phyloP scores from a whole-genome alignment of 2,113 vertebrate genomes.

The Hiodon tergisus region DNA sequence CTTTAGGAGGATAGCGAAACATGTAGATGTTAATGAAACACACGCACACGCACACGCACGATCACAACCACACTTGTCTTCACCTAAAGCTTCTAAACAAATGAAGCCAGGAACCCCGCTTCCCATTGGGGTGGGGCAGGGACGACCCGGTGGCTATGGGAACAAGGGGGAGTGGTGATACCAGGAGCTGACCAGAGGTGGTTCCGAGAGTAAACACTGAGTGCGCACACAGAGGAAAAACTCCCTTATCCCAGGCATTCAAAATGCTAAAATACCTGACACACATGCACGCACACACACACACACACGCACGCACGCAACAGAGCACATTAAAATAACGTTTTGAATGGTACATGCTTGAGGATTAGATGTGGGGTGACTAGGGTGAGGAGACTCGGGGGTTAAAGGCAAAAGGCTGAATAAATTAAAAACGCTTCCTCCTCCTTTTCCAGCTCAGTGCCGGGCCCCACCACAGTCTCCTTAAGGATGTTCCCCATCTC shows the following conservation, averaged over 20 bases:
- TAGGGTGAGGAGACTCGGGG: slow-evolving; percentile 16
- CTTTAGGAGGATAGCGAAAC: no score
- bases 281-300: neutral
- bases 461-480: neutral
- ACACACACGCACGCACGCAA: neutral
- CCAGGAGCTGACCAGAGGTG: no score
- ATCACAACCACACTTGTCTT: no score
- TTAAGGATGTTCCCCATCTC: neutral
- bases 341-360: slow-evolving; percentile 83
- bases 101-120: no score
- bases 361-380: slow-evolving; percentile 46
- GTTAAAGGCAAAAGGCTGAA: neutral
- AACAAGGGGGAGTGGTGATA: neutral
- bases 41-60: no score
- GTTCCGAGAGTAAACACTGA: no score
- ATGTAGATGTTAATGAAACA: no score
- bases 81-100: no score
- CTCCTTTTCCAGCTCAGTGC: slow-evolving; percentile 24
- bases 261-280: neutral
- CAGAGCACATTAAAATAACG: neutral
- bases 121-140: neutral
- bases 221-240: no score
- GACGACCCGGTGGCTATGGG: no score
- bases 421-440: slow-evolving; percentile 28
- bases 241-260: no score